Conservation (phyloP, 2,888 invertebrate genomes). For the Exocentrus adspersus region DNA sequence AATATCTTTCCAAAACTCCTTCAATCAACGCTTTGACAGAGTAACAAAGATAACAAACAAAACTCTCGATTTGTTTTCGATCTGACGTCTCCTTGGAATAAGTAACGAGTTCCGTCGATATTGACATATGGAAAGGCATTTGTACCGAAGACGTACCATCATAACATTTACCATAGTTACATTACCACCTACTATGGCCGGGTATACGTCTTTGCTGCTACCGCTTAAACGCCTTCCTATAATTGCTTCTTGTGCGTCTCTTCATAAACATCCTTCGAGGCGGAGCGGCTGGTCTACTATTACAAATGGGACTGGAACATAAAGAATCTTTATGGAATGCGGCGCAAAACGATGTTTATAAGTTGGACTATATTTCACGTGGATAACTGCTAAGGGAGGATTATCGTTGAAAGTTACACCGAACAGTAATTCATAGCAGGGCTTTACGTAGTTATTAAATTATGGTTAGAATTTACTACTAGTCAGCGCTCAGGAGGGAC, state of each 20-base stretch:
- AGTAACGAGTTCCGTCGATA: slow-evolving; percentile 31
- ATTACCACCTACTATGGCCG: slow-evolving; percentile 30
- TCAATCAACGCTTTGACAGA: too few relatives aligned
- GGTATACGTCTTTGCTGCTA: slow-evolving; percentile 14
- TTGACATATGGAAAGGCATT: slow-evolving; percentile 27
- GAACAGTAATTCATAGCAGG: too few relatives aligned
- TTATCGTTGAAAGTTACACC: too few relatives aligned
- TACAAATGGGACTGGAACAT: slow-evolving; percentile 13
- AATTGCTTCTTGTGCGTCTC: slow-evolving; percentile 17
- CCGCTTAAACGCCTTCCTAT: slow-evolving; percentile 17
- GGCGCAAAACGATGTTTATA: slow-evolving; percentile 1
- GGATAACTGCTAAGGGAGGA: not conserved
- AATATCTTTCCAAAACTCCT: too few relatives aligned
- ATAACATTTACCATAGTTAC: slow-evolving; percentile 26
- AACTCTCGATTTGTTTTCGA: slow-evolving; percentile 31
- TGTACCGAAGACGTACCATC: slow-evolving; percentile 17
- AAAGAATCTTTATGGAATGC: slow-evolving; percentile 5
- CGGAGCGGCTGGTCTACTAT: slow-evolving; percentile 20
- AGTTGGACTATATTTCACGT: not conserved
- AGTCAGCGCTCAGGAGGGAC: too few relatives aligned
- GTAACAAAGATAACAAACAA: slow-evolving; percentile 30
- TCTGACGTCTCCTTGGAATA: slow-evolving; percentile 27
- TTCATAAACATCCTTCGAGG: slow-evolving; percentile 22
- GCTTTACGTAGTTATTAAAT: too few relatives aligned
- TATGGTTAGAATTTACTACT: too few relatives aligned